Evolutionary conservation across 2,113 vertebrate genomes (phyloP).

Genomic region (Xiphophorus hellerii): DNA sequence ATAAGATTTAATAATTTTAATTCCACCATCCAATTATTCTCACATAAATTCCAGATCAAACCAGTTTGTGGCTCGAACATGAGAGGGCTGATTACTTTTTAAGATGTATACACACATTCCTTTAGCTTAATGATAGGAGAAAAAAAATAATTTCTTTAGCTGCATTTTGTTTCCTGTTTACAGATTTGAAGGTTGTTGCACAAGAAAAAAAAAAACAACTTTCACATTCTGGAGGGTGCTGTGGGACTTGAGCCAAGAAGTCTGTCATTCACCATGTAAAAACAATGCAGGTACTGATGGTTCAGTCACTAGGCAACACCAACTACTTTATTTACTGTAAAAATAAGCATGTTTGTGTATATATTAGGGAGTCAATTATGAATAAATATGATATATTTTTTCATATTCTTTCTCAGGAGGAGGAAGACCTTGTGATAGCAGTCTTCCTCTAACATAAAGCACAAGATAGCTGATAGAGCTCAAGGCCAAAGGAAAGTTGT

Average conservation of each 20-base stretch:
- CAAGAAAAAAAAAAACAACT: constrained; percentile 42
- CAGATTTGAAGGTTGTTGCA: constrained; percentile 11
- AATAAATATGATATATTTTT: constrained; percentile 66
- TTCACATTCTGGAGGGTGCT: constrained; percentile 38
- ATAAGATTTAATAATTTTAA: background rate
- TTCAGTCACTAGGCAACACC: constrained; percentile 79
- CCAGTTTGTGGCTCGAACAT: background rate
- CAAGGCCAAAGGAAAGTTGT: constrained; percentile 53
- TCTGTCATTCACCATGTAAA: constrained; percentile 62
- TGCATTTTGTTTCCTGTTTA: background rate
- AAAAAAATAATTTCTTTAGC: background rate
- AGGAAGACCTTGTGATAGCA: constrained; percentile 47
- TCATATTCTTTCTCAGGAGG: constrained; percentile 55
- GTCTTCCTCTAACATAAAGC: constrained; percentile 51
- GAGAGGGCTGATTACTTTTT: background rate
- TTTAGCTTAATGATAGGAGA: background rate
- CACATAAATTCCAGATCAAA: background rate
- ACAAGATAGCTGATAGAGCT: constrained; percentile 39
- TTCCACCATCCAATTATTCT: background rate
- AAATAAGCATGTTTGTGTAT: constrained; percentile 39
- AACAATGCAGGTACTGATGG: constrained; percentile 69
- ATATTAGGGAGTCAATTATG: constrained; percentile 53
- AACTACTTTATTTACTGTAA: constrained; percentile 76
- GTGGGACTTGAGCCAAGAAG: constrained; percentile 51
- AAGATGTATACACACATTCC: background rate